Evolutionary conservation across 53 echinoderm and acorn worm species (phyloP).

Genomic region (Paracentrotus lividus): DNA sequence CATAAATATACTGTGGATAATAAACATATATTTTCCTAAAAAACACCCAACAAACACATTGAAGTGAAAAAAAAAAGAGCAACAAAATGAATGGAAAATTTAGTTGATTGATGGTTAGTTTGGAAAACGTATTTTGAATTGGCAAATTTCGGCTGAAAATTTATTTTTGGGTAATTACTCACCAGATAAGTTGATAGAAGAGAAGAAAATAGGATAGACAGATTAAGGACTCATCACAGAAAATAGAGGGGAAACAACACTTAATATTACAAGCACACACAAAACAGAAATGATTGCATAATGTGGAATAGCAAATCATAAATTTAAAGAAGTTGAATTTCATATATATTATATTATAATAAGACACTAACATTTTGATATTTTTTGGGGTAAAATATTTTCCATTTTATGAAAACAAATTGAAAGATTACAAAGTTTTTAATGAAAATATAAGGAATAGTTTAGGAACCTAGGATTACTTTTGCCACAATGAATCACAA

Average conservation of each 20-base stretch:
- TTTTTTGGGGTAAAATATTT: neutral
- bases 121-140: neutral
- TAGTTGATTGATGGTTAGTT: constrained; percentile 1
- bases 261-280: neutral
- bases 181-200: neutral
- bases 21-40: neutral
- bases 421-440: neutral
- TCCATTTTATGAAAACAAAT: neutral
- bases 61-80: neutral
- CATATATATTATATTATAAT: neutral
- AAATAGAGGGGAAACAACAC: neutral
- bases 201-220: constrained; percentile 24
- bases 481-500: neutral
- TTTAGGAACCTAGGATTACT: neutral
- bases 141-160: constrained; percentile 28
- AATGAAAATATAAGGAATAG: neutral
- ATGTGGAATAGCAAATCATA: neutral
- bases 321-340: neutral
- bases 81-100: neutral
- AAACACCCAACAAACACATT: neutral
- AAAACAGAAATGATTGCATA: neutral
- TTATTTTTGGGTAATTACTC: neutral
- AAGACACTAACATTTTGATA: no score
- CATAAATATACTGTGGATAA: no score
- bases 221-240: constrained; percentile 27